Conservation (phyloP, 1,140 invertebrate genomes). For the Drosophila kepulauana region DNA sequence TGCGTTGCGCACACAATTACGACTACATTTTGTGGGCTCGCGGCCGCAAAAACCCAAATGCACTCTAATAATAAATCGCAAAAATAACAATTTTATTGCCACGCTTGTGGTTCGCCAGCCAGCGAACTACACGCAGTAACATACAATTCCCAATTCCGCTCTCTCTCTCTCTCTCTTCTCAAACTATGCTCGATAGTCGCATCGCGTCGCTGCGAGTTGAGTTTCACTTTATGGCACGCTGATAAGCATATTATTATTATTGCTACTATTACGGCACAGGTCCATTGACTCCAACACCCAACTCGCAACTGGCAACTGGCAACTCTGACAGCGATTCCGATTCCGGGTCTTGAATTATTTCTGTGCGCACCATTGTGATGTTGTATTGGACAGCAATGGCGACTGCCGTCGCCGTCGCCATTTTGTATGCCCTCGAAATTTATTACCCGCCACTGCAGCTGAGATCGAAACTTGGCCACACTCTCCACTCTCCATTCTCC, state of each 20-base stretch:
- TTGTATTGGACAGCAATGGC: slow-evolving; percentile 36
- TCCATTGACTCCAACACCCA: slow-evolving; percentile 6
- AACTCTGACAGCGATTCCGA: slow-evolving; percentile 16
- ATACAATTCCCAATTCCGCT: not conserved
- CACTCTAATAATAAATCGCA: slow-evolving; percentile 83
- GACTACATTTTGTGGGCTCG: slow-evolving; percentile 71
- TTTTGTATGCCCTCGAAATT: slow-evolving; percentile 47
- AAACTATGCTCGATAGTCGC: slow-evolving; percentile 49
- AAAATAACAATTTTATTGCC: slow-evolving; percentile 82
- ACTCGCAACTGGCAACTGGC: not conserved
- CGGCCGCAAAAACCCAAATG: slow-evolving; percentile 67
- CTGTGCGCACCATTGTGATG: slow-evolving; percentile 45
- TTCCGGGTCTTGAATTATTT: slow-evolving; percentile 48
- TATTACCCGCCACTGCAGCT: slow-evolving; percentile 43
- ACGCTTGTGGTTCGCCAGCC: slow-evolving; percentile 55
- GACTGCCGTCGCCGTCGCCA: slow-evolving; percentile 34
- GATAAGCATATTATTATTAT: slow-evolving; percentile 83
- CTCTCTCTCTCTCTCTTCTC: not conserved
- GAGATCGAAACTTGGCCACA: slow-evolving; percentile 28
- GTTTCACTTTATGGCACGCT: slow-evolving; percentile 67
- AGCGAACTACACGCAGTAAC: slow-evolving; percentile 20
- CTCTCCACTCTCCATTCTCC: not conserved
- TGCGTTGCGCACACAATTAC: slow-evolving; percentile 70
- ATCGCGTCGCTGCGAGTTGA: slow-evolving; percentile 3
- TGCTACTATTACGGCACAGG: slow-evolving; percentile 59